These are phyloP conservation scores for Calliopum simillimum DNA, from an alignment of 2,888 invertebrate genomes.

Conservation along the genomic window DNA sequence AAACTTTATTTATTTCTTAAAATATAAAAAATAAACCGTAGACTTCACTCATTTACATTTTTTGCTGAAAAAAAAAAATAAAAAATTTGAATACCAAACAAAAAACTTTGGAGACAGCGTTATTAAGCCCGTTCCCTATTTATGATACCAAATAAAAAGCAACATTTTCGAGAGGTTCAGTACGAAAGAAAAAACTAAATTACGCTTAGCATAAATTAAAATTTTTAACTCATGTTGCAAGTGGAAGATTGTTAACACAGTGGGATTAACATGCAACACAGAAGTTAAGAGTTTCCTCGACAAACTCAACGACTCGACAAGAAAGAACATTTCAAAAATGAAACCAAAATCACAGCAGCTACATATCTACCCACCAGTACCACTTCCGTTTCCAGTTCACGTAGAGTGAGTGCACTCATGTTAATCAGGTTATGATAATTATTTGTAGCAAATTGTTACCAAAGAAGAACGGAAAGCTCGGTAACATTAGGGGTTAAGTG, in stretches of 20 bases:
- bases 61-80: too few species aligned
- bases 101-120: slow-evolving; percentile 7
- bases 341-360: slow-evolving; percentile 24
- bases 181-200: slow-evolving; percentile 7
- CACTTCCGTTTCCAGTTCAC: slow-evolving; percentile 48
- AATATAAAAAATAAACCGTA: too few species aligned
- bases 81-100: too few species aligned
- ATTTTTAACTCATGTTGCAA: neutral
- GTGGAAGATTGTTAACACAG: slow-evolving; percentile 7
- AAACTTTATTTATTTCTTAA: too few species aligned
- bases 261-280: slow-evolving; percentile 40
- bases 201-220: slow-evolving; percentile 28
- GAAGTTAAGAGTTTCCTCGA: slow-evolving; percentile 27
- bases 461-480: slow-evolving; percentile 42
- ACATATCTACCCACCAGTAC: slow-evolving; percentile 42
- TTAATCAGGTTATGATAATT: slow-evolving; percentile 68
- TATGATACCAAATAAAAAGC: slow-evolving; percentile 16
- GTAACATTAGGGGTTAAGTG: slow-evolving; percentile 34
- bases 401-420: slow-evolving; percentile 57
- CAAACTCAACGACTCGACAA: neutral
- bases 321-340: slow-evolving; percentile 9
- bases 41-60: slow-evolving; percentile 28
- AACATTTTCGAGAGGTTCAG: slow-evolving; percentile 15
- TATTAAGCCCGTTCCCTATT: neutral
- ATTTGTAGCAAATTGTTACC: slow-evolving; percentile 65